Base-by-base conservation (phyloP, 2,113 vertebrate genomes). In the Ancistrus triradiatus region DNA sequence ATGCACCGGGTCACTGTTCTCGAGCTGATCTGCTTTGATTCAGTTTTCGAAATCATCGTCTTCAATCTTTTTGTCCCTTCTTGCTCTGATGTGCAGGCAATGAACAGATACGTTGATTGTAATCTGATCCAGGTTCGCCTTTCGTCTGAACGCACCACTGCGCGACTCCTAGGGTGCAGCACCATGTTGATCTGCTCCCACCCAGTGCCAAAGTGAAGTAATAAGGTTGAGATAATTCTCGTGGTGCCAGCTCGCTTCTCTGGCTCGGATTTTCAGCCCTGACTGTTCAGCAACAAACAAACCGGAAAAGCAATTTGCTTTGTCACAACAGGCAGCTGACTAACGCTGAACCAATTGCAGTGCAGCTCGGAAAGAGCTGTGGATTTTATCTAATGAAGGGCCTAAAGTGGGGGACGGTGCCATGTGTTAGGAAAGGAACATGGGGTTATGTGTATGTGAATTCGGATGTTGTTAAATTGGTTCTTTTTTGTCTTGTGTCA, bases 291-390 rank as follows among this genome's bases (percentile, higher is more conserved):
- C 71, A 85, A 86, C 74, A n/a, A 78, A 76, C 74, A 85, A 83
- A 84, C 79, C 64, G 69, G 57, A 68, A 68, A 68, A 42, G 81
- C 80, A 84, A 88, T 85, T 88, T 86, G 84, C 83, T 82, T 86
- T 84, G 85, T 85, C 83, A 87, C 82, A 86, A 80, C 83, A 87
- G 84, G 86, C 81, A n/a, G n/a, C 84, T 81, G 79, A 83, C 80
- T 85, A n/a, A 81, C 80, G 68, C 84, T 82, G 80, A 86, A 86
- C n/a, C 87, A 87, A 88, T 88, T 87, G 82, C 80, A 80, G 76
- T 83, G 84, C 80, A 82, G 81, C 69, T 76, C 70, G 76, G 72
- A 85, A 86, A 82, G 78, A 85, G 79, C 74, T 74, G 78, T 83
- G 84, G 73, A 80, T n/a, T 83, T 81, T 84, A 83, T 84, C 82